Evolutionary conservation across 2,113 vertebrate genomes (phyloP).

Genomic region (Proteles cristata): DNA sequence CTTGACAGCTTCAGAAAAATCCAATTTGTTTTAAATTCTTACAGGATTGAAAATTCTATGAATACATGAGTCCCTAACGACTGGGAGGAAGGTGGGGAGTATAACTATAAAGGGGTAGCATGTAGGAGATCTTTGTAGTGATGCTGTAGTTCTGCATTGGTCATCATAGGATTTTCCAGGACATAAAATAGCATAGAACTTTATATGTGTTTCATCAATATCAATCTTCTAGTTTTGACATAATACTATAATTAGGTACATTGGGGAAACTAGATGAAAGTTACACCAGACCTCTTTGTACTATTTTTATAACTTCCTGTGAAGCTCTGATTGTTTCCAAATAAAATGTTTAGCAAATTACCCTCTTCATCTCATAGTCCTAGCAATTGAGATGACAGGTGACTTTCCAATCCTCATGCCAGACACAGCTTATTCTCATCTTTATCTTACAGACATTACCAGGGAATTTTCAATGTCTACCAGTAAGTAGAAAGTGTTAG

Average conservation of each 20-base stretch:
- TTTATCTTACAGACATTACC: not conserved
- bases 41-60: not conserved
- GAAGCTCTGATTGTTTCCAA: not conserved
- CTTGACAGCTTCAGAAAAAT: not conserved
- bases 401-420: not conserved
- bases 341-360: not conserved
- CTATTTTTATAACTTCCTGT: not conserved
- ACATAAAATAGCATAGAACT: not conserved
- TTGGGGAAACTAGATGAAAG: not conserved
- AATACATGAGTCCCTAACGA: not conserved
- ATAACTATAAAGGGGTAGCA: not conserved
- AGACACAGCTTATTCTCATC: not conserved
- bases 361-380: not conserved
- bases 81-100: fast-evolving
- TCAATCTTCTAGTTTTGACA: not conserved
- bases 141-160: not conserved
- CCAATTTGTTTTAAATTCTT: not conserved
- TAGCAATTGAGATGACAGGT: not conserved
- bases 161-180: not conserved
- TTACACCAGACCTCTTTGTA: not conserved
- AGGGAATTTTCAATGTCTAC: not conserved
- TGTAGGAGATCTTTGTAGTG: not conserved
- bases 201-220: not conserved
- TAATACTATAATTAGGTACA: not conserved
- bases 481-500: not conserved